phyloP scores from a whole-genome alignment of 2,113 vertebrate species.

The Aix galericulata region DNA sequence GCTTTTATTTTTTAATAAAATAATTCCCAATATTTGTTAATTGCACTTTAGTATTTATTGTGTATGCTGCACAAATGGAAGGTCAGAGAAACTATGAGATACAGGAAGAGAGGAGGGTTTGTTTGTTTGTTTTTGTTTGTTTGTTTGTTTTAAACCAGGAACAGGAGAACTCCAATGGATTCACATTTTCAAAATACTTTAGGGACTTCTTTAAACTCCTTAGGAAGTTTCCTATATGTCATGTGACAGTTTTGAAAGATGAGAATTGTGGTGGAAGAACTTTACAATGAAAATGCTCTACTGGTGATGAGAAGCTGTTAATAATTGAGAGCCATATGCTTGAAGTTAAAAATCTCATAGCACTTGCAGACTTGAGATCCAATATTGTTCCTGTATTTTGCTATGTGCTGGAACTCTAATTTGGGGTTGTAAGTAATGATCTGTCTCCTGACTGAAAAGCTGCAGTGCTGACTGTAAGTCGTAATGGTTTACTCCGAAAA shows the following conservation, averaged over 20 bases:
- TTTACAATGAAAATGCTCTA: background rate
- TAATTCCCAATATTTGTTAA: slow-evolving; percentile 30
- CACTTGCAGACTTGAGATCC: background rate
- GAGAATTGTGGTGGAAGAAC: background rate
- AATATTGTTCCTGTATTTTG: background rate
- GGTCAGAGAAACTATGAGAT: slow-evolving; percentile 3
- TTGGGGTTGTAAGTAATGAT: background rate
- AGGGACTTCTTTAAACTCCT: background rate
- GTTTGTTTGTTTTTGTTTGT: too few relatives aligned
- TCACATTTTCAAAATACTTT: background rate
- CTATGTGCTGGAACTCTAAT: background rate
- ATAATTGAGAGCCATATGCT: background rate
- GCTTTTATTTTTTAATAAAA: background rate
- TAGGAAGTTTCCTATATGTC: background rate
- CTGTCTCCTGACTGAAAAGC: background rate
- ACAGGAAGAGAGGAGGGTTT: background rate
- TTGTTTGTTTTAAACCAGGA: background rate
- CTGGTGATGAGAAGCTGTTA: background rate
- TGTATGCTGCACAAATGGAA: background rate
- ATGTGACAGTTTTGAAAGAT: background rate
- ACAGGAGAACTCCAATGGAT: background rate
- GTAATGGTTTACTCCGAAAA: background rate
- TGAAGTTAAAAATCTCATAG: background rate
- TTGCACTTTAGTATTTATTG: slow-evolving; percentile 56
- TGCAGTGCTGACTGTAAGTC: background rate